Percentiles rank a stretch among this genome's conserved stretches.
Conservation (phyloP, 2,797 vertebrate genomes). For the Masticophis lateralis region DNA sequence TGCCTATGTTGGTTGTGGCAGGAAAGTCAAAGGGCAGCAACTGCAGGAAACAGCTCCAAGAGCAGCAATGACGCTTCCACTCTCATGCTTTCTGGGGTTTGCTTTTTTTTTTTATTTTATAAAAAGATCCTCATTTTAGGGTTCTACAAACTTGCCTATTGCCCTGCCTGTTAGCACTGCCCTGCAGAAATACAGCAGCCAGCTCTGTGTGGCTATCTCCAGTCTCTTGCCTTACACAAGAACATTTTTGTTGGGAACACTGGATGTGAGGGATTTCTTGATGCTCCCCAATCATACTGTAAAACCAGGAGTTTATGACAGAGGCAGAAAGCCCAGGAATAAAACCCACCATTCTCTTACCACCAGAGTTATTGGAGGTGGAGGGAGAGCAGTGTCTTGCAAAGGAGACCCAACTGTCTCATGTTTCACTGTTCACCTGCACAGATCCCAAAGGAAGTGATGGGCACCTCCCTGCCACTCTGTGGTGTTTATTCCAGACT, state of each 20-base stretch:
- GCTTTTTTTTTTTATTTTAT: not conserved
- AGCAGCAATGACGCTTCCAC: not conserved
- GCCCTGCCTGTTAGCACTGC: not conserved
- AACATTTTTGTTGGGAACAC: fast-evolving
- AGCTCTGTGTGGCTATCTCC: not conserved
- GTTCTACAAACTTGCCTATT: conserved; percentile 8
- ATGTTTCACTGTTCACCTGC: conserved; percentile 22
- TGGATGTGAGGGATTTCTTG: not conserved
- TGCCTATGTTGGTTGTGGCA: not conserved
- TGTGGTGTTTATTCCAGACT: conserved; percentile 31
- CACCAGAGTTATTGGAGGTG: conserved; percentile 45
- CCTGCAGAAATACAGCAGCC: conserved; percentile 8
- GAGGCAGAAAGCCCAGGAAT: conserved; percentile 54
- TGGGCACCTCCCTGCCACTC: conserved; percentile 50
- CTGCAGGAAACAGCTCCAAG: not conserved
- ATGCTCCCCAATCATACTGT: not conserved
- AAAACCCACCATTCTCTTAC: conserved; percentile 66
- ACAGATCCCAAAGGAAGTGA: not conserved
- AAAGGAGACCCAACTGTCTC: conserved; percentile 39
- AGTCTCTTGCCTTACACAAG: not conserved
- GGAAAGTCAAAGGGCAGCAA: conserved; percentile 26
- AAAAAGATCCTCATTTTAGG: conserved; percentile 26
- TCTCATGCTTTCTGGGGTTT: conserved; percentile 15
- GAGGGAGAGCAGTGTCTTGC: not conserved
- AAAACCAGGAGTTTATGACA: conserved; percentile 55